A percentile compares a stretch with the other conserved stretches of the same genome.
Conservation (phyloP, 2,888 invertebrate genomes). For the Ctena decussata region DNA sequence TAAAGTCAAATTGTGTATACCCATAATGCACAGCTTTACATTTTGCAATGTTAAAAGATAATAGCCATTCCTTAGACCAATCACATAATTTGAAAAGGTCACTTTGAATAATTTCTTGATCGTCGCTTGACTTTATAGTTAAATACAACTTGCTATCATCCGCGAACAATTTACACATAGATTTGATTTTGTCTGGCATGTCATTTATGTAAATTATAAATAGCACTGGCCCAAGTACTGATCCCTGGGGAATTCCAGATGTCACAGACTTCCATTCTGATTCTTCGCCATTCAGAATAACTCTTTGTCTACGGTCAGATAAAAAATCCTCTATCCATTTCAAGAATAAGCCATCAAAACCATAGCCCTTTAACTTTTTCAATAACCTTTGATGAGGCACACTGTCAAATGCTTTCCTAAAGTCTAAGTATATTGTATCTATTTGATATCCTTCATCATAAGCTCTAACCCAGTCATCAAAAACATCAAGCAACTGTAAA, state of each 20-base stretch:
- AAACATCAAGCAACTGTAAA: too few relatives aligned
- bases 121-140: not conserved
- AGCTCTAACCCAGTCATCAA: too few relatives aligned
- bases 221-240: conserved; percentile 26
- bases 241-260: conserved; percentile 23
- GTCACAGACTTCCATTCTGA: conserved; percentile 15
- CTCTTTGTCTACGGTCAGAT: not conserved
- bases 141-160: conserved; percentile 31
- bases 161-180: conserved; percentile 17
- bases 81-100: conserved; percentile 16
- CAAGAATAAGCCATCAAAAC: not conserved
- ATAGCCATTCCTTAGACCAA: conserved; percentile 25
- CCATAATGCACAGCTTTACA: conserved; percentile 21
- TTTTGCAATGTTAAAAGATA: conserved; percentile 22
- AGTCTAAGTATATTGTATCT: too few relatives aligned
- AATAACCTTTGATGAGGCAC: too few relatives aligned
- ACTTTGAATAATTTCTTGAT: conserved; percentile 19
- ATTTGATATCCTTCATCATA: too few relatives aligned
- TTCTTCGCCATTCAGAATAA: not conserved
- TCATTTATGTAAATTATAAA: conserved; percentile 27
- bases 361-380: conserved; percentile 8
- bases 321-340: conserved; percentile 19
- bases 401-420: too few relatives aligned
- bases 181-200: too few relatives aligned
- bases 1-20: not conserved